phyloP scores from a whole-genome alignment of 2,113 vertebrate genomes.

The Plotosus lineatus region DNA sequence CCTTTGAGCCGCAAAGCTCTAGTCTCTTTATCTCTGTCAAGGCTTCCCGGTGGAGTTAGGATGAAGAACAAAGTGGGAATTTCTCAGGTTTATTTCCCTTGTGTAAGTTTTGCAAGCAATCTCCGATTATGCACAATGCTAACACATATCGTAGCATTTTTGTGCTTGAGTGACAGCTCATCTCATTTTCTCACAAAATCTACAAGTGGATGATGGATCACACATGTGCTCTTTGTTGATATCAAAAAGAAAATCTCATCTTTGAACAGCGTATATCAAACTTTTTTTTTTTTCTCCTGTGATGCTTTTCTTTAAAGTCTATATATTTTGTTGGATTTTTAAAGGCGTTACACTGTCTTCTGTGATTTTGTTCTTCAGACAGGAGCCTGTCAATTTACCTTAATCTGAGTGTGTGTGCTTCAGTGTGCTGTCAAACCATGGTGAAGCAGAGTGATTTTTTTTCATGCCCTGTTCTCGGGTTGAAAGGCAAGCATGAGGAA shows the following conservation, averaged over 20 bases:
- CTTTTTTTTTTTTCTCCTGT: background rate
- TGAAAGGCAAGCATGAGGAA: constrained; percentile 37
- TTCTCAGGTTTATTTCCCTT: constrained; percentile 29
- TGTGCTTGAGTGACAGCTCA: constrained; percentile 50
- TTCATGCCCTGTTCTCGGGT: constrained; percentile 1
- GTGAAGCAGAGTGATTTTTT: background rate
- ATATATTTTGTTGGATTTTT: constrained; percentile 40
- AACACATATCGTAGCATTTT: constrained; percentile 49
- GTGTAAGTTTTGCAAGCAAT: constrained; percentile 49
- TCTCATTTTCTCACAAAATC: constrained; percentile 49
- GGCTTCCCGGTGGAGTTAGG: background rate
- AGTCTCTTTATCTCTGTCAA: constrained; percentile 11
- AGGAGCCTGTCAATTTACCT: constrained; percentile 53
- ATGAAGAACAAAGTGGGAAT: constrained; percentile 18
- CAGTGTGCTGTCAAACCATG: constrained; percentile 47
- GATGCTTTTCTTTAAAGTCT: constrained; percentile 45
- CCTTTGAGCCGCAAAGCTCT: background rate
- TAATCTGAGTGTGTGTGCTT: constrained; percentile 48
- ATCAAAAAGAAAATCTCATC: constrained; percentile 56
- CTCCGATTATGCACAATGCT: constrained; percentile 43
- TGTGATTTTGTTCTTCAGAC: constrained; percentile 47
- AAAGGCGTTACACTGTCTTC: constrained; percentile 47
- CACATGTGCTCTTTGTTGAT: constrained; percentile 48
- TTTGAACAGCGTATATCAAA: constrained; percentile 45
- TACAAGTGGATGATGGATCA: constrained; percentile 37